Base-by-base conservation (phyloP, 2,888 invertebrate species). In the Zele albiditarsus region DNA sequence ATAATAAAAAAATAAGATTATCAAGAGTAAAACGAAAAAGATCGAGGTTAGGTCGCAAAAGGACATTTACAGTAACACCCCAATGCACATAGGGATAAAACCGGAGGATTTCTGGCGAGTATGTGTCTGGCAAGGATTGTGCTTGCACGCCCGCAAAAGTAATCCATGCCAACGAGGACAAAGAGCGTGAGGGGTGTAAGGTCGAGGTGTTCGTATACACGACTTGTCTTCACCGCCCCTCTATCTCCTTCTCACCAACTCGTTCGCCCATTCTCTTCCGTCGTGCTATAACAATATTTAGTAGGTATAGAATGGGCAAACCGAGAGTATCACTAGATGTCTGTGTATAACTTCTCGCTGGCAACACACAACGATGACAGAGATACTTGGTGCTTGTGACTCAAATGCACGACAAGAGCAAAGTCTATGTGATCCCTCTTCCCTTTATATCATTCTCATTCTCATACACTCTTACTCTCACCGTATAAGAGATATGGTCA, bases 41-140 rank as follows among this genome's bases (percentile, higher is more conserved):
- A 53, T 53, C 8, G 53, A 53, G 53, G 53, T 53, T 20, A 53
- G 53, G 53, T 53, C 53, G 53, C 53, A 53, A 20, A 53, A 53
- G 53, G 20, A 53, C 77, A 80, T 74, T 75, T 76, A 79, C 73
- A 60, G 46, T 66, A 66, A 66, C 66, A 66, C 66, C 66, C 23
- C 25, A 46, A 42, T 38, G 42, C 66, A 66, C 66, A 66, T 20
- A 53, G 53, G 66, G 25, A 66, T 66, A 33, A 66, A 66, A 23
- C 25, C 33, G 12, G 42, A 66, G 60, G 66, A 66, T 66, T 42
- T 25, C 25, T 66, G 23, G 66, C 27, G 20, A 46, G 66, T 53
- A 53, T 53, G 38, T 66, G 38, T 66, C 66, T 66, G 66, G 66
- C 46, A 66, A 66, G 66, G 42, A 66, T 66, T 66, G 66, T 53